A percentile compares a stretch with the other conserved stretches of the same genome.
Conservation (phyloP, 2,888 invertebrate species). For the Drosophila prolongata region DNA sequence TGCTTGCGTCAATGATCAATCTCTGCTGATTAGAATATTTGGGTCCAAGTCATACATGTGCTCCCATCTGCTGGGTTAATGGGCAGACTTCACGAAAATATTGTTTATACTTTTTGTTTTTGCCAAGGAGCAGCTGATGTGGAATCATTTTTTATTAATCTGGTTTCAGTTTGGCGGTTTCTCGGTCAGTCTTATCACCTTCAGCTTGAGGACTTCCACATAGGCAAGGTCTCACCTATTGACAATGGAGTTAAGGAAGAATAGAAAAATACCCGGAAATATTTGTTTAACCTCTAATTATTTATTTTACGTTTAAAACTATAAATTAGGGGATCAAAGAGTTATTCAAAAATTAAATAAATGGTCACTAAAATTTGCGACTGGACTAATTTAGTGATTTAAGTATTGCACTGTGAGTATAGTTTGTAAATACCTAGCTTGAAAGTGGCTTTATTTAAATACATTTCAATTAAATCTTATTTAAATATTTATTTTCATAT, state of each 20-base stretch:
- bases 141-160: slow-evolving; percentile 5
- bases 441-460: too few relatives aligned
- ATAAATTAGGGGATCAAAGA: slow-evolving; percentile 1
- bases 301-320: not conserved
- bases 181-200: slow-evolving; percentile 18
- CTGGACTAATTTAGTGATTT: too few relatives aligned
- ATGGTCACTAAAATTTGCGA: too few relatives aligned
- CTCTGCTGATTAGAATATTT: slow-evolving; percentile 31
- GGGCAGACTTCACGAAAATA: slow-evolving; percentile 22
- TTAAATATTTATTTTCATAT: too few relatives aligned
- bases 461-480: too few relatives aligned
- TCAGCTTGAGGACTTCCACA: slow-evolving; percentile 17
- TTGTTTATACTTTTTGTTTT: slow-evolving; percentile 27
- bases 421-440: too few relatives aligned
- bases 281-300: slow-evolving; percentile 3
- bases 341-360: not conserved
- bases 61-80: slow-evolving; percentile 42
- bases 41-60: slow-evolving; percentile 10
- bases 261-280: slow-evolving; percentile 13
- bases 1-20: slow-evolving; percentile 63
- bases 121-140: slow-evolving; percentile 30
- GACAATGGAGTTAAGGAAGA: slow-evolving; percentile 10
- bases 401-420: too few relatives aligned
- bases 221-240: slow-evolving; percentile 12
- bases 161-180: slow-evolving; percentile 5